These are phyloP conservation scores for Labeo rohita DNA, from an alignment of 2,113 vertebrate species.

Conservation along the genomic window DNA sequence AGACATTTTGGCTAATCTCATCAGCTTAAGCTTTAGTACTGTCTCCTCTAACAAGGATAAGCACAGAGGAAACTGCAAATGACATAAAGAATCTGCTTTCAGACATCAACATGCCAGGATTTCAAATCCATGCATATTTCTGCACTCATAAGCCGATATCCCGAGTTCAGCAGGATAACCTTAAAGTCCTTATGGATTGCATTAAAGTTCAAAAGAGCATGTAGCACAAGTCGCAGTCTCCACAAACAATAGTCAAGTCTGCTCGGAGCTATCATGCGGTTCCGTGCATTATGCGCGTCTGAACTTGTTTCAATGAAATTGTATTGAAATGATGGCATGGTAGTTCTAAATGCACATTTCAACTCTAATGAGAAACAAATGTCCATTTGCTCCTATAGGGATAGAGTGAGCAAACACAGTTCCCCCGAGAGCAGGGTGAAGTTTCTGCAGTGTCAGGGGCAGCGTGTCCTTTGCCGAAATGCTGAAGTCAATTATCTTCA, in stretches of 20 bases:
- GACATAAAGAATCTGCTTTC: slow-evolving; percentile 16
- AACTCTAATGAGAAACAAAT: slow-evolving; percentile 55
- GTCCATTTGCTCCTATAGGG: slow-evolving; percentile 28
- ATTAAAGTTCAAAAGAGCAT: slow-evolving; percentile 31
- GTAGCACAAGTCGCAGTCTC: slow-evolving; percentile 27
- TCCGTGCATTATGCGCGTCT: slow-evolving; percentile 40
- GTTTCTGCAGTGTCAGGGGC: slow-evolving; percentile 35
- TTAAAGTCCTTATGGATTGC: slow-evolving; percentile 32
- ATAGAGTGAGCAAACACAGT: slow-evolving; percentile 18
- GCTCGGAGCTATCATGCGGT: slow-evolving; percentile 48
- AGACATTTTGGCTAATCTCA: background rate
- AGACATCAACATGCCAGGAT: background rate
- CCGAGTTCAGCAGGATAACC: slow-evolving; percentile 30
- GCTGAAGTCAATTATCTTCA: slow-evolving; percentile 60
- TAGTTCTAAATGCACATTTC: slow-evolving; percentile 44
- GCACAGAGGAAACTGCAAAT: slow-evolving; percentile 30
- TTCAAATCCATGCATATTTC: slow-evolving; percentile 19
- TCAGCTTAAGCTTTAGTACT: background rate
- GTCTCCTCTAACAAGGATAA: background rate
- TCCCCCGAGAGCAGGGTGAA: slow-evolving; percentile 32
- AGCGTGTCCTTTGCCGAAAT: slow-evolving; percentile 50
- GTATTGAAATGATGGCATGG: slow-evolving; percentile 46
- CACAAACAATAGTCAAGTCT: slow-evolving; percentile 49
- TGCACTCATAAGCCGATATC: background rate
- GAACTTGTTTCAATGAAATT: slow-evolving; percentile 43